Evolutionary conservation across 2,797 vertebrate species (phyloP), one percentile per base, ranked within the genome.

Genomic region (Betta splendens): DNA sequence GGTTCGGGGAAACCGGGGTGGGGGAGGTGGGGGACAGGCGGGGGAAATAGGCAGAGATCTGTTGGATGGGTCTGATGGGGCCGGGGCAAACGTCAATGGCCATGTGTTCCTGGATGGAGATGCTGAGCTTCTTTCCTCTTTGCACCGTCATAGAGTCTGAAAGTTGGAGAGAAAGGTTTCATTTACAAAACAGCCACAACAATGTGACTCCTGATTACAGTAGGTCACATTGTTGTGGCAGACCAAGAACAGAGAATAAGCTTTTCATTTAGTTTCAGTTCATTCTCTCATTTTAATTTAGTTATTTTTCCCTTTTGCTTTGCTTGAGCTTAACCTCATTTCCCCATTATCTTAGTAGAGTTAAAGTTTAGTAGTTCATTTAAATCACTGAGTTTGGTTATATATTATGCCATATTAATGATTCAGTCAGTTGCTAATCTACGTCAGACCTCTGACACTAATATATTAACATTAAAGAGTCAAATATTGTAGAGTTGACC

Each of bases 71-170:
- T 64, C 80, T 87, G 82, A 93, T 92, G 36, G 92, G 92, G n/a
- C 93, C 92, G 0, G 91, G 92, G 60, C 91, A 93, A 32, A 93
- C 91, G 23, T 94, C 79, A 1, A 93, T 93, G 79, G 93, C 93
- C 93, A 93, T 92, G 85, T 94, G 92, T 75, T 93, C 93, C 90
- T 89, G 91, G 85, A 93, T 92, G 84, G 88, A 91, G 84, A 92
- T 87, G 84, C 82, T 90, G 63, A 93, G 86, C 75, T 88, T 89
- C 64, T 79, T 87, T 11, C 85, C 83, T 55, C 80, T 78, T 8
- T 68, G 79, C 16, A 75, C 83, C 25, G 71, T 73, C 87, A 87
- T 90, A 32, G 86, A 89, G 83, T 87, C 87, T 82, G 63, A 12
- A 44, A 18, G 1, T 1, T n/a, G 50, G 9, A 4, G 11, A 11